Conservation (phyloP, 2,113 vertebrate species). For the Tyrannus savana region DNA sequence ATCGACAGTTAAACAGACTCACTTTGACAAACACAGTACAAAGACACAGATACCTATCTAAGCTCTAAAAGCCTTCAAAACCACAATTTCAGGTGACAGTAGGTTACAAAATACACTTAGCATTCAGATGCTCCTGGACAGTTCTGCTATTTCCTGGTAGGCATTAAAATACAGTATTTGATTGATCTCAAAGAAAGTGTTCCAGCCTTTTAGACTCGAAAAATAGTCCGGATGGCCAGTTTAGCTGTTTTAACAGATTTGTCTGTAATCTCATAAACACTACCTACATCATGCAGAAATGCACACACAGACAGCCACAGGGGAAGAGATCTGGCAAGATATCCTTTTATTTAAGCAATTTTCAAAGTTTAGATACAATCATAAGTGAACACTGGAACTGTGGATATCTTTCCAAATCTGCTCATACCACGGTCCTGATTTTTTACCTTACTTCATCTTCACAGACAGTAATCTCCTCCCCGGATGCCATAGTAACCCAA, state of each 20-base stretch:
- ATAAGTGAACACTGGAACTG: neutral
- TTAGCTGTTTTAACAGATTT: neutral
- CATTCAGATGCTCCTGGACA: neutral
- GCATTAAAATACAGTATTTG: neutral
- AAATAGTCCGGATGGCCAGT: neutral
- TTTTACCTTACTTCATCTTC: slow-evolving; percentile 83
- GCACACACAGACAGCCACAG: neutral
- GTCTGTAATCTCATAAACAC: neutral
- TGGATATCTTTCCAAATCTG: neutral
- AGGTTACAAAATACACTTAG: neutral
- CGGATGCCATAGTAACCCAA: slow-evolving; percentile 77
- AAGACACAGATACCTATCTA: neutral
- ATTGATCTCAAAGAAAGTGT: neutral
- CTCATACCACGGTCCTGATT: neutral
- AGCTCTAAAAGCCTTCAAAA: neutral
- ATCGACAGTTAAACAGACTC: neutral
- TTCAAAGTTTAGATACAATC: neutral
- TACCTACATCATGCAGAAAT: neutral
- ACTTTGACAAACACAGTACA: neutral
- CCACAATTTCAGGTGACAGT: neutral
- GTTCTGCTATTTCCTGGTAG: neutral
- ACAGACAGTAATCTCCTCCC: slow-evolving; percentile 76
- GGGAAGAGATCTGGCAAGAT: neutral
- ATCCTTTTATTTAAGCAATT: neutral
- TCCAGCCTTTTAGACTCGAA: neutral